Base-by-base conservation (phyloP, 1,140 invertebrate genomes). In the Ladona fulva region DNA sequence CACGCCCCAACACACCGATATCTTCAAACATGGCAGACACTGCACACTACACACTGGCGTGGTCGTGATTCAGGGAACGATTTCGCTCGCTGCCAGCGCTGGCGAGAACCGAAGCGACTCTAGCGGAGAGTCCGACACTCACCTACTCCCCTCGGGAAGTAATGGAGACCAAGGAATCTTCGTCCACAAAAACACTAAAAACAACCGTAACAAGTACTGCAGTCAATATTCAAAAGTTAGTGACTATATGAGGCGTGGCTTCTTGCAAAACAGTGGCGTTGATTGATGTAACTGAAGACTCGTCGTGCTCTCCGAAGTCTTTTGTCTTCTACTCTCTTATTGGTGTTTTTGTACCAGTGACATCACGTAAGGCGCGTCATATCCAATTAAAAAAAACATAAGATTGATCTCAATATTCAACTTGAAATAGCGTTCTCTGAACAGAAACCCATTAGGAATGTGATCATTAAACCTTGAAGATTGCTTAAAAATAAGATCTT, bases 211-310 rank as follows among this genome's bases (percentile, higher is more conserved):
- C 75, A 78, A 37, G 78, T 74, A 78, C 78, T 76, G 74, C 76
- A 78, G 44, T 78, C 73, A 78, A 78, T 78, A 79, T 77, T 78
- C 74, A 79, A 75, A 79, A 79, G 77, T 79, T 79, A 79, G 78
- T 79, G 78, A 79, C 78, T 79, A 77, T 24, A 42, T 74, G 78
- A 79, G 78, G 78, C 78, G 78, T 79, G 78, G 78, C 78, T 79
- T 79, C 76, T 76, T 77, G 78, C 78, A 79, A 79, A 74, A 79
- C 76, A 79, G 73, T 79, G 78, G 78, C 76, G 78, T 79, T 79
- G 78, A 79, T 79, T 79, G 78, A 79, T 79, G 76, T 77, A 76
- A 77, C 78, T 77, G 78, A 79, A 78, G 78, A 74, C 76, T 79
- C 78, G 74, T 77, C 25, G 75, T 25, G 25, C 52, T 25, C 77